Evolutionary conservation across 2,888 invertebrate species (phyloP).

Genomic region (Catotricha subobsoleta): DNA sequence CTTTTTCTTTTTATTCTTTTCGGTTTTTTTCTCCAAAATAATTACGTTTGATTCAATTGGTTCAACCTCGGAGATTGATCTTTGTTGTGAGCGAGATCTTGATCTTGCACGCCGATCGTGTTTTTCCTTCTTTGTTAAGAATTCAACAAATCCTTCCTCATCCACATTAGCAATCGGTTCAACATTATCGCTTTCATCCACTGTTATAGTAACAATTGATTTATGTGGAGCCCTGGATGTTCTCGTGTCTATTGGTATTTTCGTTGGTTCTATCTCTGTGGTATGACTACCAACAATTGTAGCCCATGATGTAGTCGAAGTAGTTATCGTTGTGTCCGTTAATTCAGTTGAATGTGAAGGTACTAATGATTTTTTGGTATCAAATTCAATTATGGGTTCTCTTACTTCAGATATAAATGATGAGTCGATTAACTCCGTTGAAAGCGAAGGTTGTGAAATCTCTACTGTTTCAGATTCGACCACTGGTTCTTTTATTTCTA

Average conservation of each 20-base stretch:
- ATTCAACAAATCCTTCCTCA: slow-evolving; percentile 30
- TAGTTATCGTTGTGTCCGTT: background rate
- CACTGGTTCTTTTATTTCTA: too few species aligned
- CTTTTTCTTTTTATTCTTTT: background rate
- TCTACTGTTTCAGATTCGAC: background rate
- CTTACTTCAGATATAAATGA: background rate
- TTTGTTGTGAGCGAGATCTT: slow-evolving; percentile 27
- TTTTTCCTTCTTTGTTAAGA: slow-evolving; percentile 8
- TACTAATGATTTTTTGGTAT: background rate
- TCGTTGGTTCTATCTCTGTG: background rate
- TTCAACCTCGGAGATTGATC: background rate
- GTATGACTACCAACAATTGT: slow-evolving; percentile 7
- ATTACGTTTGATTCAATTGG: background rate
- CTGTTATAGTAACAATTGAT: slow-evolving; percentile 7
- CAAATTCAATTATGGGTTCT: background rate
- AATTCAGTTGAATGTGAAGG: background rate
- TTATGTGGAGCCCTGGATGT: background rate
- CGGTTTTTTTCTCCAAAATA: background rate
- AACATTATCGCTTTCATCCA: background rate
- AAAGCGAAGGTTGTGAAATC: background rate
- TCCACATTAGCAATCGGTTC: slow-evolving; percentile 8
- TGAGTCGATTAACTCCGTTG: background rate
- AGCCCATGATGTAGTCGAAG: slow-evolving; percentile 10
- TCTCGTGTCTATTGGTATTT: slow-evolving; percentile 9
- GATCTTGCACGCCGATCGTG: slow-evolving; percentile 30